Base-by-base conservation (phyloP, 2,888 invertebrate species). In the Tubiluchus corallicola region DNA sequence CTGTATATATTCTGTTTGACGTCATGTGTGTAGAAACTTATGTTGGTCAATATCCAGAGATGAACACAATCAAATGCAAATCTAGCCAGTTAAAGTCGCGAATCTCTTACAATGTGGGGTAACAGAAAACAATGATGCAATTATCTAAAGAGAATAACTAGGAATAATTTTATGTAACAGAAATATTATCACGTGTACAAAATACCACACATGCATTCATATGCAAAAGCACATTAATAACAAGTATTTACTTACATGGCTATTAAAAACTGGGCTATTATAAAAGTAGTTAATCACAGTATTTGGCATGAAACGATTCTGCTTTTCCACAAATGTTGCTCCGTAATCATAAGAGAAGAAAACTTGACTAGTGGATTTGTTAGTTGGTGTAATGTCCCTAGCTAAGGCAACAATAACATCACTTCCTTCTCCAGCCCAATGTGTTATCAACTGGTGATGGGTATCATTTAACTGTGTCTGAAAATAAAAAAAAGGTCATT, bases 291-390 rank as follows among this genome's bases (percentile, higher is more conserved):
- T 79, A 53, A 88, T 67, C 41, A 75, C 74, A 1, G 84, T 29
- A n/a, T n/a, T n/a, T 9, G 29, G 29, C n/a, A 5, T n/a, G 5
- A 29, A 9, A 5, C 29, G 5, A n/a, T n/a, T n/a, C n/a, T n/a
- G n/a, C n/a, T n/a, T 17, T 57, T 81, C 79, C 2, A 67, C 67
- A 59, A 83, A 88, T 2, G 72, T 75, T 55, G 76, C 74, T 5
- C 88, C 88, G 64, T 87, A 85, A 64, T 88, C 76, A 58, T 79
- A 79, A 3, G 87, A 87, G 57, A 87, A 77, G 61, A 77, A 87
- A 18, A 87, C 74, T 18, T 78, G 74, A 40, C 83, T 82, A 18
- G 80, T 72, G 17, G 55, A 51, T n/a, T 29, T 9, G 29, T 29
- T 29, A n/a, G 9, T 29, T n/a, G 9, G 29, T 9, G 29, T 29